phyloP scores from a whole-genome alignment of 2,888 invertebrate genomes.

The Drosophila cyrtoloma region DNA sequence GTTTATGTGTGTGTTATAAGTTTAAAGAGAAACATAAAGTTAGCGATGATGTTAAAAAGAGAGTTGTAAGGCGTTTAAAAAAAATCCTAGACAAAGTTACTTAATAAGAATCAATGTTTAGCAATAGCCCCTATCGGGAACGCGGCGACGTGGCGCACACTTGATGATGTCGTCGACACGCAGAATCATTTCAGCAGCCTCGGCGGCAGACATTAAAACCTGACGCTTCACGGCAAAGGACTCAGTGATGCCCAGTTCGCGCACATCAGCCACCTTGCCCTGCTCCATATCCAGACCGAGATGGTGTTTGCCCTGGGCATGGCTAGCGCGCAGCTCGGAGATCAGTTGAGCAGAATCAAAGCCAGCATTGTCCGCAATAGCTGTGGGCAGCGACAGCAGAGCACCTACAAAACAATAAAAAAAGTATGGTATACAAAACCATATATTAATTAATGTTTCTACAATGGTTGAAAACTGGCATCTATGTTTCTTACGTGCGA shows the following conservation, averaged over 20 bases:
- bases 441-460: not conserved
- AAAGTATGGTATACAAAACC: not conserved
- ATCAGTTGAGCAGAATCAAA: constrained; percentile 98
- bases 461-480: not conserved
- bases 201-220: constrained; percentile 96
- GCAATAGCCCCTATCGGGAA: constrained; percentile 91
- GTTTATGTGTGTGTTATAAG: constrained; percentile 38
- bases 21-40: constrained; percentile 66
- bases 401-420: constrained; percentile 86
- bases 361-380: constrained; percentile 99
- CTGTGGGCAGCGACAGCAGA: constrained; percentile 95
- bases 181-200: constrained; percentile 99
- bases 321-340: constrained; percentile 95
- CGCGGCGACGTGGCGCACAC: constrained; percentile 94
- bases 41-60: constrained; percentile 72
- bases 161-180: constrained; percentile 99
- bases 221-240: constrained; percentile 98
- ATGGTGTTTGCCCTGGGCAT: constrained; percentile 92
- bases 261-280: constrained; percentile 96
- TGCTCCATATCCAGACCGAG: constrained; percentile 92
- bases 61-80: constrained; percentile 57
- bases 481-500: constrained; percentile 88
- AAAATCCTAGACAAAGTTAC: constrained; percentile 73
- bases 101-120: constrained; percentile 66
- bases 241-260: constrained; percentile 96